Evolutionary conservation across 1,140 invertebrate genomes (phyloP).

Genomic region (Cylas formicarius): DNA sequence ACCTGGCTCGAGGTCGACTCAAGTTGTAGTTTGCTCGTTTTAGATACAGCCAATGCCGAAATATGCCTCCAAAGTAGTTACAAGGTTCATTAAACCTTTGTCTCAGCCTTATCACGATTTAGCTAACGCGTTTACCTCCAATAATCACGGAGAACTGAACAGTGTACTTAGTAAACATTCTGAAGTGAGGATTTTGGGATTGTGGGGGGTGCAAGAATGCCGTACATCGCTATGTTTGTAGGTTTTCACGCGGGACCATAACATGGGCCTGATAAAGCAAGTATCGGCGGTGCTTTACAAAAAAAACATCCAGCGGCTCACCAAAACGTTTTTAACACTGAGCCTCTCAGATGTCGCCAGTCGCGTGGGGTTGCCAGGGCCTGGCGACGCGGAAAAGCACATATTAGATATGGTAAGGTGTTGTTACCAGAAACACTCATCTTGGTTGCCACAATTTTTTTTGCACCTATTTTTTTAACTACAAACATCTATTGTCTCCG

Average conservation of each 20-base stretch:
- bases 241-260: constrained; percentile 75
- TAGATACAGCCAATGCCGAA: constrained; percentile 62
- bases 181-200: constrained; percentile 47
- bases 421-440: constrained; percentile 3
- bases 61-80: constrained; percentile 85
- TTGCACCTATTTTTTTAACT: not conserved
- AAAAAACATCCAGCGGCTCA: constrained; percentile 94
- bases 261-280: constrained; percentile 75
- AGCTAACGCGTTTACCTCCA: constrained; percentile 70
- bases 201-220: constrained; percentile 1
- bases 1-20: too few species aligned
- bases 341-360: constrained; percentile 90
- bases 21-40: constrained; percentile 19
- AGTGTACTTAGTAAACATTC: constrained; percentile 64
- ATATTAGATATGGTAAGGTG: constrained; percentile 84
- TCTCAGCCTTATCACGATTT: constrained; percentile 88
- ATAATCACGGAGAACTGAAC: constrained; percentile 66
- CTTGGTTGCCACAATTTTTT: too few species aligned
- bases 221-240: constrained; percentile 14
- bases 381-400: constrained; percentile 86
- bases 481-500: too few species aligned
- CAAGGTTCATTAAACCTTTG: constrained; percentile 83
- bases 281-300: constrained; percentile 85
- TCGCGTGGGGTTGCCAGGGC: constrained; percentile 74
- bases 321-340: constrained; percentile 94